Base-by-base conservation (phyloP, 2,888 invertebrate species). In the Leptinotarsa peninsularis region DNA sequence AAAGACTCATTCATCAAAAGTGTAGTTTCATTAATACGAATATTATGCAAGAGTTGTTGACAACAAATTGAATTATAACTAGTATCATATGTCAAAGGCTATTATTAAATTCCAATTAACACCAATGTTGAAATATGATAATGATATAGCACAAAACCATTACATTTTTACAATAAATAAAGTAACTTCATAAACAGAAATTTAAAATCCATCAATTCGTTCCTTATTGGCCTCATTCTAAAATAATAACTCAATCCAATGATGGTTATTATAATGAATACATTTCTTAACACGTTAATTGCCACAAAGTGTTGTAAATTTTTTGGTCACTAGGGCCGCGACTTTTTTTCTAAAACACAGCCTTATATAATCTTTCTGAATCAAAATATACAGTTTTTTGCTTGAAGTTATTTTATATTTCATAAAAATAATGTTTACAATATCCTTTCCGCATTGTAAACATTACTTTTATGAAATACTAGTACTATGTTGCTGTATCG, bases 71-170 rank as follows among this genome's bases (percentile, higher is more conserved):
- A 52, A n/a, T n/a, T 17, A n/a, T 52, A 52, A 52, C 17, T 4
- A 17, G 52, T 14, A 52, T 52, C 52, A 52, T 17, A 52, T 17
- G 52, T n/a, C 52, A 15, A 52, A 52, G 52, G 52, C 52, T 52
- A 52, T 52, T 52, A 52, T n/a, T 52, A 52, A 17, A 52, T 52
- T 52, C 52, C 52, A 52, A 52, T 52, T 52, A 52, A 17, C 52
- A 52, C 10, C 43, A 52, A 52, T 72, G 27, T 67, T 21, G 13
- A 66, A 50, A 72, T 70, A 33, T 18, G 18, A 60, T 18, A 49
- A 73, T 18, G n/a, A 49, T 54, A 56, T 56, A 56, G 52, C 18
- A 18, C 49, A 63, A 60, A 15, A 73, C 50, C 17, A 50, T 60
- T 13, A 68, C 21, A 68, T 60, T 43, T 43, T 43, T 43, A 43